phyloP scores from a whole-genome alignment of 2,797 vertebrate species.

The Anomalospiza imberbis region DNA sequence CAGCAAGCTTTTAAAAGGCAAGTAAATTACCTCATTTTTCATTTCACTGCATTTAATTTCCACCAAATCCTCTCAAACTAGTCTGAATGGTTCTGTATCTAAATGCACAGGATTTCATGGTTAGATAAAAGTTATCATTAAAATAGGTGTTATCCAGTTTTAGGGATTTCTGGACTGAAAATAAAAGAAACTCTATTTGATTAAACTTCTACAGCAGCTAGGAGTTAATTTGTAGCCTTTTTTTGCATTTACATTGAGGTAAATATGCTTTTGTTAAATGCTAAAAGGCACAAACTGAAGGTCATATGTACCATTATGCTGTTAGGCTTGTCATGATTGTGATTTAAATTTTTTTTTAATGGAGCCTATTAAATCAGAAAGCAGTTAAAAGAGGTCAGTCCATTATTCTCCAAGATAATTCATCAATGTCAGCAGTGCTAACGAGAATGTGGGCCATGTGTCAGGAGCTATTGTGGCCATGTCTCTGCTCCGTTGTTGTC shows the following conservation, averaged over 20 bases:
- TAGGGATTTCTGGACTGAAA: background rate
- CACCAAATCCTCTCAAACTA: background rate
- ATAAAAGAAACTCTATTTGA: background rate
- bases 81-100: background rate
- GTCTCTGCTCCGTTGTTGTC: background rate
- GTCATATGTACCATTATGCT: background rate
- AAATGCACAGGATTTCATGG: background rate
- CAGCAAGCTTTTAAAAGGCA: background rate
- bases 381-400: conserved; percentile 6
- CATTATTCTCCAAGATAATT: conserved; percentile 14
- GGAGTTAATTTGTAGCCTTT: background rate
- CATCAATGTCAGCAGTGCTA: background rate
- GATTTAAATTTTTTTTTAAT: background rate
- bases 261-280: conserved; percentile 34
- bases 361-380: background rate
- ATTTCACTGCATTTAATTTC: background rate
- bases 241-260: background rate
- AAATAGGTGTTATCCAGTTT: background rate
- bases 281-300: conserved; percentile 17
- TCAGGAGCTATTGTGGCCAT: background rate
- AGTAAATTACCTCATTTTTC: background rate
- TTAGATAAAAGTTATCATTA: background rate
- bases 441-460: background rate
- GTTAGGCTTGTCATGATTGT: background rate
- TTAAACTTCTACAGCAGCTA: background rate